Base-by-base conservation (phyloP, 2,888 invertebrate genomes). In the Ceriagrion tenellum region DNA sequence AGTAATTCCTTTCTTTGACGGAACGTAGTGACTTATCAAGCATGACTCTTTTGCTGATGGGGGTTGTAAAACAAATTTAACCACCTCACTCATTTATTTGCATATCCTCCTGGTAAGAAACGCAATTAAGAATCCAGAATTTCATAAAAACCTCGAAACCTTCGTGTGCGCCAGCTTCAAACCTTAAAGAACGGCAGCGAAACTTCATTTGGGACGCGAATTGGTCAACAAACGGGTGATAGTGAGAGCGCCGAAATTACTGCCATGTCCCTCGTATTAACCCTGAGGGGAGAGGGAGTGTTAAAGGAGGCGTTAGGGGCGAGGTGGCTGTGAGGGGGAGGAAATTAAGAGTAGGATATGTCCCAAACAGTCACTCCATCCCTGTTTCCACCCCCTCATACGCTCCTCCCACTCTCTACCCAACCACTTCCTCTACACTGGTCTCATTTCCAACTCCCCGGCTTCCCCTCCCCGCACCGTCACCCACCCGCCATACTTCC, bases 301-400 rank as follows among this genome's bases (percentile, higher is more conserved):
- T 47, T 23, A 4, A 26, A n/a, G 8, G 69, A 69, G 69, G 69
- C 88, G 20, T 88, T 47, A 8, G 40, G 6, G 6, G 18, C 3
- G 47, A 47, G 20, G 47, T 20, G 3, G 47, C 40, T 23, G 18
- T 40, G 40, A 18, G 47, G 18, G n/a, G 89, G 20, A 47, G 63
- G 59, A 35, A 59, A 35, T 35, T 59, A 59, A 13, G 63, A 0
- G 91, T 55, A 40, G 18, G 35, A 47, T n/a, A 30, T 30, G 91
- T 59, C 91, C 63, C 91, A 56, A 59, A 35, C 91, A 59, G 56
- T 90, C 59, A 20, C 47, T 69, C 69, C 69, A 26, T 59, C 59
- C 69, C 69, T 26, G 0, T 69, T 69, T 26, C 69, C 4, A 69
- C 20, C 26, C 69, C 69, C 69, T 69, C 4, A 47, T 12, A 1